These are phyloP conservation scores for Verasper variegatus DNA, from an alignment of 2,113 vertebrate species.

Conservation along the genomic window DNA sequence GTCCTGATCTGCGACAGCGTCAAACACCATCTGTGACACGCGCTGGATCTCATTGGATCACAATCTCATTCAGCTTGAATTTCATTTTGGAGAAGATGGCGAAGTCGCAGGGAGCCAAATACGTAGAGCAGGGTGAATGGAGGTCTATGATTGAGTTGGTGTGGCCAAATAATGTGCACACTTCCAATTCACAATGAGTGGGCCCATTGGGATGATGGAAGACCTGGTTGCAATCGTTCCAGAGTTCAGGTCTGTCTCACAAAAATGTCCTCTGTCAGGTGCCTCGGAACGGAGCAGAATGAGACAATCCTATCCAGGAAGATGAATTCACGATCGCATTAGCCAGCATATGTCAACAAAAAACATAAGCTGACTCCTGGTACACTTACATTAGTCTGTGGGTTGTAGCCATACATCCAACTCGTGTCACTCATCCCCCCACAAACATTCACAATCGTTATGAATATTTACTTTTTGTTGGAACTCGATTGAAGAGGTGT, in stretches of 20 bases:
- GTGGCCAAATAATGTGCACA: neutral
- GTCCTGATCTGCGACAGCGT: neutral
- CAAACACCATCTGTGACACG: neutral
- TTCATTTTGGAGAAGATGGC: neutral
- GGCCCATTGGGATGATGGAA: neutral
- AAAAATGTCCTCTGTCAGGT: neutral
- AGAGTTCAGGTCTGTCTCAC: neutral
- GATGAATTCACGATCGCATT: neutral
- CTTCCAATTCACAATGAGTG: neutral
- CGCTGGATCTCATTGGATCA: neutral
- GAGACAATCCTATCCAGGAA: neutral
- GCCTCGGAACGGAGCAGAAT: neutral
- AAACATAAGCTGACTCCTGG: too few relatives aligned
- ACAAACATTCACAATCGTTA: too few relatives aligned
- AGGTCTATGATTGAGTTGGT: neutral
- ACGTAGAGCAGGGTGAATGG: neutral
- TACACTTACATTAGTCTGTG: neutral
- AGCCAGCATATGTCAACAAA: neutral
- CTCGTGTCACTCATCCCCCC: neutral
- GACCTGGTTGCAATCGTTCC: neutral
- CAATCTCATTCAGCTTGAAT: neutral
- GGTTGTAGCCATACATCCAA: neutral
- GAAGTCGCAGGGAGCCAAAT: neutral
- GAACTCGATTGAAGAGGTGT: neutral
- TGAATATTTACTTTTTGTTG: too few relatives aligned